phyloP scores from a whole-genome alignment of 2,113 vertebrate species.

The Sigmodon hispidus region DNA sequence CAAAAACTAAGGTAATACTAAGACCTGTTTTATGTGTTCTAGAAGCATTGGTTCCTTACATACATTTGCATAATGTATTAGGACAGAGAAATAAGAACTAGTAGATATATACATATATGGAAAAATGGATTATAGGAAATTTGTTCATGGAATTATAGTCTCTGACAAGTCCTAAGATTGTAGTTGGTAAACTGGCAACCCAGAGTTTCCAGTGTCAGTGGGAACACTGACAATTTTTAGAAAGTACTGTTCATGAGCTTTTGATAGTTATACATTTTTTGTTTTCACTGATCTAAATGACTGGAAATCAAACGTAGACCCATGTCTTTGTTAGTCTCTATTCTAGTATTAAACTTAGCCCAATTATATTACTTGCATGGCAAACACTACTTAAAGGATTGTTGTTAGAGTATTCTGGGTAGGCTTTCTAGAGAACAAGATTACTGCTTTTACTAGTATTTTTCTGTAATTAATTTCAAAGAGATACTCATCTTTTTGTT shows the following conservation, averaged over 20 bases:
- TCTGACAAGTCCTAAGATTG: slow-evolving; percentile 2
- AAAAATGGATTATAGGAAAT: not conserved
- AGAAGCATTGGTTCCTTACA: slow-evolving; percentile 7
- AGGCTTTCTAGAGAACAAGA: not conserved
- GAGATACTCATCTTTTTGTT: not conserved
- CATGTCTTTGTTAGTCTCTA: not conserved
- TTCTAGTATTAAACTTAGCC: slow-evolving; percentile 37
- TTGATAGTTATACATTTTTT: slow-evolving; percentile 30
- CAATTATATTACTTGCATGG: not conserved
- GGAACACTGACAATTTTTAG: not conserved
- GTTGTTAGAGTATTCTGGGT: not conserved
- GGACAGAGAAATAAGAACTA: not conserved
- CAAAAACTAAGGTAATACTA: not conserved
- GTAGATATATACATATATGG: not conserved
- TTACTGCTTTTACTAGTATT: not conserved
- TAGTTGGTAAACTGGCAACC: not conserved
- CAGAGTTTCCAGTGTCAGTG: not conserved
- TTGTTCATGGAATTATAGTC: not conserved
- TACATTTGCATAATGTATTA: not conserved
- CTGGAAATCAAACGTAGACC: not conserved
- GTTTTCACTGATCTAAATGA: slow-evolving; percentile 13
- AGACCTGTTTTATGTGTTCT: slow-evolving; percentile 25
- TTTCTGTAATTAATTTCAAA: not conserved
- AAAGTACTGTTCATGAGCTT: not conserved
- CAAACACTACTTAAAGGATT: not conserved